Evolutionary conservation across 2,113 vertebrate species (phyloP).

Genomic region (Gracilinanus agilis): DNA sequence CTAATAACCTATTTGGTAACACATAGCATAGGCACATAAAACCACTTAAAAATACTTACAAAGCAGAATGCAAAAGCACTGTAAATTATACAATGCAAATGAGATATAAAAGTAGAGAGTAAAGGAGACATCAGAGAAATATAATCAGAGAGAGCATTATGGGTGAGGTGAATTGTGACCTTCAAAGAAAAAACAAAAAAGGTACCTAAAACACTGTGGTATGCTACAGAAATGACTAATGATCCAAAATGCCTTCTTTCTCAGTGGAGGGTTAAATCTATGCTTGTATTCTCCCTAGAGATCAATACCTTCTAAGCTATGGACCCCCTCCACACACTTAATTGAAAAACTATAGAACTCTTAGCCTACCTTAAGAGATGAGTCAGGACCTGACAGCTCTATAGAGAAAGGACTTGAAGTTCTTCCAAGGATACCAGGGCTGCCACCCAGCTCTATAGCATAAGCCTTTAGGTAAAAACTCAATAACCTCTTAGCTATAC

Average conservation of each 20-base stretch:
- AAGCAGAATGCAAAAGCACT: constrained; percentile 31
- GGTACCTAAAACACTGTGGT: constrained; percentile 26
- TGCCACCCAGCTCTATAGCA: constrained; percentile 59
- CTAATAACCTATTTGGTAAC: constrained; percentile 26
- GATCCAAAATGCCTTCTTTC: constrained; percentile 62
- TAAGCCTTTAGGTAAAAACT: constrained; percentile 72
- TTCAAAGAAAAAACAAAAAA: constrained; percentile 13
- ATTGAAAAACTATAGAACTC: constrained; percentile 74
- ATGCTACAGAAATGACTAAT: constrained; percentile 46
- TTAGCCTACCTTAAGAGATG: constrained; percentile 69
- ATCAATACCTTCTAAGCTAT: constrained; percentile 74
- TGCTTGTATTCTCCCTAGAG: constrained; percentile 53
- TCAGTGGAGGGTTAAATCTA: constrained; percentile 34
- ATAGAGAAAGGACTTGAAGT: constrained; percentile 69
- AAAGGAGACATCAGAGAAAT: neutral
- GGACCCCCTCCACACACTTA: constrained; percentile 53
- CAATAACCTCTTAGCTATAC: constrained; percentile 69
- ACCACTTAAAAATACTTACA: constrained; percentile 13
- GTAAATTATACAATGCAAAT: neutral
- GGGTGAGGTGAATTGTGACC: neutral
- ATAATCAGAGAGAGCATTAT: constrained; percentile 1
- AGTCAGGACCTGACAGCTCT: constrained; percentile 74
- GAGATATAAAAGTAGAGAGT: neutral
- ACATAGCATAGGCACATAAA: constrained; percentile 35
- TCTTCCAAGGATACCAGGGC: constrained; percentile 55